These are phyloP conservation scores for Hydropotes inermis DNA, from an alignment of 2,113 vertebrate genomes.

Conservation along the genomic window DNA sequence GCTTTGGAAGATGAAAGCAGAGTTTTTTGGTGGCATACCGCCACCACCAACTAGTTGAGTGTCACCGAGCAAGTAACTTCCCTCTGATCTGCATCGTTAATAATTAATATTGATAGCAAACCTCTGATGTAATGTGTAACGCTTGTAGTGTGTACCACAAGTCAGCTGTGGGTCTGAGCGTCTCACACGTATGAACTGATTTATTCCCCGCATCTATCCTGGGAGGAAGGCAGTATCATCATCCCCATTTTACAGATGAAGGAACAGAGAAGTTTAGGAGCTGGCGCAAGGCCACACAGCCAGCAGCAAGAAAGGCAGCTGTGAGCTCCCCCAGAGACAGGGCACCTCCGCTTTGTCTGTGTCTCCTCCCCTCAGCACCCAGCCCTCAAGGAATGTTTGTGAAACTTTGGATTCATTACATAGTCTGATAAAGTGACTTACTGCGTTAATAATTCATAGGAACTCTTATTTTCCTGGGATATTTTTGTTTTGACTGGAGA, in stretches of 20 bases:
- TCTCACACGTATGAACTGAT: background rate
- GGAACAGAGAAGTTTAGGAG: background rate
- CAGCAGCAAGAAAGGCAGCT: background rate
- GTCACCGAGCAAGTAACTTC: background rate
- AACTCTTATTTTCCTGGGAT: background rate
- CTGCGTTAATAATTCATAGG: background rate
- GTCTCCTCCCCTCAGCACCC: too few species aligned
- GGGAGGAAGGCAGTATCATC: background rate
- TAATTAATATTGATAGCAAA: background rate
- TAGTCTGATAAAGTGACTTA: background rate
- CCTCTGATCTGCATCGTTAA: background rate
- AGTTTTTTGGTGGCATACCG: background rate
- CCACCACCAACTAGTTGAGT: background rate
- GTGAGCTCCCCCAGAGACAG: background rate
- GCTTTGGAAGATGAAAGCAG: background rate
- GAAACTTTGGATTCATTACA: background rate
- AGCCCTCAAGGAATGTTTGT: background rate
- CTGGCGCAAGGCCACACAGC: background rate
- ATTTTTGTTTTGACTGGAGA: background rate
- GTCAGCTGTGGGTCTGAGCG: accelerated
- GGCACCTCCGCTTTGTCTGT: background rate
- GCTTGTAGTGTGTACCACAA: background rate
- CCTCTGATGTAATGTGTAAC: background rate
- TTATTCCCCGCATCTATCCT: background rate
- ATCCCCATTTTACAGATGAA: background rate